Evolutionary conservation across 2,888 invertebrate genomes (phyloP), one percentile per base, ranked within the genome.

Genomic region (Toxonevra muliebris): DNA sequence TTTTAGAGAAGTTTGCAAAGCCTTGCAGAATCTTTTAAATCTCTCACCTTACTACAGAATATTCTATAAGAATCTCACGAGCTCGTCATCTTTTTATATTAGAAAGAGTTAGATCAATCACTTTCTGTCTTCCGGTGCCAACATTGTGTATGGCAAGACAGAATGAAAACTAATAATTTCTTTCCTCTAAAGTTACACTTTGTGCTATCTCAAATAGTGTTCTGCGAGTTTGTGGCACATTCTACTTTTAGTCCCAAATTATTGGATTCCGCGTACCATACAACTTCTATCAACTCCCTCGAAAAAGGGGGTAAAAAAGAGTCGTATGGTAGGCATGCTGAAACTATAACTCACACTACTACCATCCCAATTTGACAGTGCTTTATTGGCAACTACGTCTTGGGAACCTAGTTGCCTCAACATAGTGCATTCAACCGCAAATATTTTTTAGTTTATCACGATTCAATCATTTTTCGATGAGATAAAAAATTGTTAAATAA

Each of bases 221-320:
- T 53, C 53, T 53, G 53, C 15, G 53, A 53, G 53, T 53, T 53
- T 13, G 53, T 15, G 53, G 10, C 53, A 53, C 53, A 53, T 13
- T 15, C 53, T 15, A 53, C 53, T 13, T 13, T n/a, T 15, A 53
- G n/a, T 15, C 53, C 53, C 17, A 53, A 53, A 15, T 53, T 1
- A 17, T 53, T 53, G n/a, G 53, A 53, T 53, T 53, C 53, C 9
- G 53, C 53, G 15, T 53, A 53, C 17, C 53, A 15, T 10, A 53
- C 15, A 53, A 53, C 17, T 53, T 53, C 53, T 53, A 13, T 17
- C 9, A 53, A 10, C 15, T 53, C 53, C 53, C 11, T n/a, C 15
- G 53, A 17, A 10, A 15, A 13, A 15, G 53, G 53, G 17, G 53
- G 53, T 13, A 53, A 17, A 13, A 53, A 10, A 53, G 53, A 53